Base-by-base conservation (phyloP, 2,797 vertebrate species). In the Cyclopterus lumpus region DNA sequence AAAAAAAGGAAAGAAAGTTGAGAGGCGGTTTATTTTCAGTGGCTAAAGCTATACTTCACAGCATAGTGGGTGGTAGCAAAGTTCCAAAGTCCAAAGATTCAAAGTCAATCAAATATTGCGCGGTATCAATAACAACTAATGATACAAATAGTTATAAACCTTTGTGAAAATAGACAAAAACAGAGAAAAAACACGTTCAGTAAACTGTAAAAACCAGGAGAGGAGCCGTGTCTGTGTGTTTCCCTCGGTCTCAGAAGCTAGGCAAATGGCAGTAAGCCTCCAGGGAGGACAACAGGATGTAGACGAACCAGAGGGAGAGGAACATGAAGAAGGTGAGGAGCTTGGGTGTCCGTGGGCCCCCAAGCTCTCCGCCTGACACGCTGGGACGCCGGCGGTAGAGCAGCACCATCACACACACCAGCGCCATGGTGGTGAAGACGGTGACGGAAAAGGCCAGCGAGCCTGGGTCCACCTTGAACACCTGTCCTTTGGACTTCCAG, bases 401-500 rank as follows among this genome's bases (percentile, higher is more conserved):
- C 59, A 97, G 93, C 73, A 92, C 86, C 57, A 91, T 0, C 67
- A 94, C 93, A 22, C 88, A 87, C 54, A 94, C 2, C 84, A 97
- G 34, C 18, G 96, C 96, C 91, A 96, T 92, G 78, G 95, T 84
- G 82, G 96, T 96, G 92, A 95, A 97, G 70, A 97, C 85, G n/a
- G 96, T 97, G 89, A 97, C 96, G 0, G 96, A 96, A 88, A 97
- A 96, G 30, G 96, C 96, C 89, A 97, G 88, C 0, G 94, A 96
- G 66, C 96, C 96, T 0, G 96, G 96, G 14, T 94, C 14, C 73
- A 97, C 96, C 46, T 54, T 79, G 80, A 97, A 97, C 3, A 22
- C 15, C 76, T 94, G 67, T 53, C 94, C 95, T 75, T 95, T 93
- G 77, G 89, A 93, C 3, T 91, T 84, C 95, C 96, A 96, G 90